phyloP scores from a whole-genome alignment of 2,888 invertebrate species.

The Drosophila villosipedis region DNA sequence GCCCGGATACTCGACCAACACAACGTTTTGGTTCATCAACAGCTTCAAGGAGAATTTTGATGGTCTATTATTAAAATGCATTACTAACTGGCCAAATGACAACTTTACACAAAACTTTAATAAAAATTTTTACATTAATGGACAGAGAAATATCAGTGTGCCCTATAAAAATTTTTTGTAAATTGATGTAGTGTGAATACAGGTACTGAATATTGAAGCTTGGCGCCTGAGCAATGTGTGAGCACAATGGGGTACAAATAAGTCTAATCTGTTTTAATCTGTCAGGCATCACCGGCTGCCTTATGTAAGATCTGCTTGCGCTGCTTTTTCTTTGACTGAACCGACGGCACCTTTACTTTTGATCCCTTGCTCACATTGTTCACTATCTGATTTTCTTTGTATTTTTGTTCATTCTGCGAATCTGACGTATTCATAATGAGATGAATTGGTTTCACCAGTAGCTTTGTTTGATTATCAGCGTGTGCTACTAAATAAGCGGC shows the following conservation, averaged over 20 bases:
- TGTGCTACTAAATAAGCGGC: conserved; percentile 23
- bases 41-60: conserved; percentile 54
- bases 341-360: neutral
- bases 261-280: neutral
- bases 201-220: conserved; percentile 30
- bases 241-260: neutral
- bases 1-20: conserved; percentile 49
- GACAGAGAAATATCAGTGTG: conserved; percentile 3
- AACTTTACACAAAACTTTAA: conserved; percentile 10
- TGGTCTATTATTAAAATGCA: conserved; percentile 23
- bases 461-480: conserved; percentile 9
- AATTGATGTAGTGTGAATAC: conserved; percentile 1
- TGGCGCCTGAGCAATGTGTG: conserved; percentile 10
- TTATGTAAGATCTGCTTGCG: conserved; percentile 4
- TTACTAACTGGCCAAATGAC: conserved; percentile 24
- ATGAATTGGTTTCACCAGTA: conserved; percentile 14
- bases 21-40: conserved; percentile 37
- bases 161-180: neutral
- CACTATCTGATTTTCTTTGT: neutral
- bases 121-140: conserved; percentile 27
- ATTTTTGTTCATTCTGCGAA: neutral
- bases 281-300: conserved; percentile 16
- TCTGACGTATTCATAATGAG: neutral
- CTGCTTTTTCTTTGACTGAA: conserved; percentile 4
- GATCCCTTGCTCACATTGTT: neutral